Base-by-base conservation (phyloP, 2,888 invertebrate genomes). In the Pandemis cinnamomeana region DNA sequence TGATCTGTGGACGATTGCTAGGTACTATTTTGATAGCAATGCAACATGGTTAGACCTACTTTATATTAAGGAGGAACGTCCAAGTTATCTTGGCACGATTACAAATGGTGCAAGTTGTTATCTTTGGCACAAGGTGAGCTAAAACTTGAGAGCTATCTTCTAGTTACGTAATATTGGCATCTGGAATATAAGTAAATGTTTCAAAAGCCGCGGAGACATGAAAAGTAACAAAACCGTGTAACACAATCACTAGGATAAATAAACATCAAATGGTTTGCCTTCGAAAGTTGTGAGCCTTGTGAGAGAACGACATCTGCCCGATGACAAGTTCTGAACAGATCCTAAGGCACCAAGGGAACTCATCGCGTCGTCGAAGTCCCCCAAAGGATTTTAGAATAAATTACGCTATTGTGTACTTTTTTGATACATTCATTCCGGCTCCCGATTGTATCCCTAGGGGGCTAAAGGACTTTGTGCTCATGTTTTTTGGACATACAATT, bases 71-170 rank as follows among this genome's bases (percentile, higher is more conserved):
- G 8, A 15, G 7, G 51, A 51, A 51, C 55, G 55, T 55, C 55
- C 15, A 55, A 55, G 15, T 55, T 20, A 20, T 63, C 64, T 72
- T 72, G 72, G 72, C 73, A 73, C 70, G 20, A 69, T 61, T 66
- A 66, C 73, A 73, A 73, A 73, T 66, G 53, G 60, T 15, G 7
- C 53, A 61, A 73, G 70, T 73, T 73, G 15, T 70, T 61, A 70
- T 73, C 60, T 70, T 53, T 70, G 73, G 73, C 73, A 61, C 61
- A 36, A 42, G 42, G 70, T 66, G 36, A 61, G 42, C 55, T 55
- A n/a, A 41, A 70, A n/a, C 51, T 48, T 44, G 46, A 7, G 62
- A 67, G 62, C 68, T 55, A 46, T 69, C 72, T 60, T 13, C 10
- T 20, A 27, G 55, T 69, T 55, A n/a, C 42, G 3, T 27, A 68